phyloP scores from a whole-genome alignment of 1,140 invertebrate genomes.

The Proales similis region DNA sequence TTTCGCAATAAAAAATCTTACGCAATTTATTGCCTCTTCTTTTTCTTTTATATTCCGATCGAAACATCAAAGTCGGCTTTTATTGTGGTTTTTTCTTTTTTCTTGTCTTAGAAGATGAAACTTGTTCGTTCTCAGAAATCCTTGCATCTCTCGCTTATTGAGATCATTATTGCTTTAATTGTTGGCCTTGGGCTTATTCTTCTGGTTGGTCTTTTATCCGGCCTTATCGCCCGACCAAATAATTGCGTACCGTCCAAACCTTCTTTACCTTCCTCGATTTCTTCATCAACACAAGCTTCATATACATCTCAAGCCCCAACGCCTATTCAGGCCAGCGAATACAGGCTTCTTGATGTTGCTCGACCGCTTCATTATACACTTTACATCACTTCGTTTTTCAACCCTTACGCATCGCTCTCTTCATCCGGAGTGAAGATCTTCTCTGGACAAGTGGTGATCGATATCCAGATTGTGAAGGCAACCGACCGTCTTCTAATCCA shows the following conservation, averaged over 20 bases:
- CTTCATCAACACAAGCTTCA: slow-evolving; percentile 51
- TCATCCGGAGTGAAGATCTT: neutral
- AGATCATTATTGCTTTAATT: too few relatives aligned
- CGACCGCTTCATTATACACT: slow-evolving; percentile 1
- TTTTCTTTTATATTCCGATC: too few relatives aligned
- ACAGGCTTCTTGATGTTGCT: neutral
- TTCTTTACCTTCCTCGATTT: slow-evolving; percentile 48
- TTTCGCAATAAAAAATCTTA: too few relatives aligned
- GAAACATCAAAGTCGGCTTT: too few relatives aligned
- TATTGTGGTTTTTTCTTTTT: too few relatives aligned
- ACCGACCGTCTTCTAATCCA: slow-evolving; percentile 8
- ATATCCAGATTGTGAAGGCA: neutral
- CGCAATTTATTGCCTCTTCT: too few relatives aligned
- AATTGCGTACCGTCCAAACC: slow-evolving; percentile 41
- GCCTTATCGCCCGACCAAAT: slow-evolving; percentile 3
- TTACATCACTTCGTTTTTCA: slow-evolving; percentile 11
- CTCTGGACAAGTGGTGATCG: slow-evolving; percentile 22
- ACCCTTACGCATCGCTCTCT: slow-evolving; percentile 1
- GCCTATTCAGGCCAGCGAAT: slow-evolving; percentile 40
- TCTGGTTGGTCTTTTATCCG: slow-evolving; percentile 1
- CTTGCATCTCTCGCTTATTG: too few relatives aligned
- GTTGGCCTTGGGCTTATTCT: slow-evolving; percentile 11
- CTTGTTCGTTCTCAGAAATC: too few relatives aligned
- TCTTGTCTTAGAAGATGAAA: too few relatives aligned
- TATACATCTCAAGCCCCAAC: slow-evolving; percentile 42